These are phyloP conservation scores for Pelagia noctiluca DNA, from an alignment of 30 jellyfish, hydroid and myxozoan species.

Conservation along the genomic window DNA sequence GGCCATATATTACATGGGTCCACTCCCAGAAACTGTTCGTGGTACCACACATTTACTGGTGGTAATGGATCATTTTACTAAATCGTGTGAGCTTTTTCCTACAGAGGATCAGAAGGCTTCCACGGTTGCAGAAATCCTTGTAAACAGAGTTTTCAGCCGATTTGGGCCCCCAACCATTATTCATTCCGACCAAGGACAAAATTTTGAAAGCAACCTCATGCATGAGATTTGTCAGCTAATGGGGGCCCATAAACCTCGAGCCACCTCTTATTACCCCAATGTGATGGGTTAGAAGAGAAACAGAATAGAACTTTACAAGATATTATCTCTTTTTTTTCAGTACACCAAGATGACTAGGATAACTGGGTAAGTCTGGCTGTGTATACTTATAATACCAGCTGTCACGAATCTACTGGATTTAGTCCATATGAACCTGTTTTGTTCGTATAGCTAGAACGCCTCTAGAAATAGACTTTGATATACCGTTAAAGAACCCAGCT, in stretches of 20 bases:
- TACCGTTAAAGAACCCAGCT: slow-evolving; percentile 41
- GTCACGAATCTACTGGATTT: slow-evolving; percentile 61
- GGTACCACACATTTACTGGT: slow-evolving; percentile 25
- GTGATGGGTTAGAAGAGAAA: slow-evolving; percentile 39
- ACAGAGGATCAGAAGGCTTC: slow-evolving; percentile 43
- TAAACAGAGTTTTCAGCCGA: no score
- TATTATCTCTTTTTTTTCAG: slow-evolving; percentile 34
- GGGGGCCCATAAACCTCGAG: slow-evolving; percentile 63
- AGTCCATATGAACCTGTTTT: slow-evolving; percentile 65
- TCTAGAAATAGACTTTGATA: slow-evolving; percentile 42
- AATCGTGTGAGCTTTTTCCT: slow-evolving; percentile 45
- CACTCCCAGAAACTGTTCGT: slow-evolving; percentile 33
- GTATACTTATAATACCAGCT: slow-evolving; percentile 49
- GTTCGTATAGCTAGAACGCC: slow-evolving; percentile 58
- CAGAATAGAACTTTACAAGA: slow-evolving; percentile 57
- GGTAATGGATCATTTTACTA: slow-evolving; percentile 4
- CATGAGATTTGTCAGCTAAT: slow-evolving; percentile 41
- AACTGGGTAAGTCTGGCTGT: slow-evolving; percentile 47
- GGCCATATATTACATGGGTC: slow-evolving; percentile 56
- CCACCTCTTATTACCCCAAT: slow-evolving; percentile 64
- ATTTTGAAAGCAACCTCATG: slow-evolving; percentile 49
- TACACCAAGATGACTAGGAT: slow-evolving; percentile 9
- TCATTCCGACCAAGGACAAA: slow-evolving; percentile 72
- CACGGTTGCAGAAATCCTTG: slow-evolving; percentile 64
- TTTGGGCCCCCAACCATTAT: slow-evolving; percentile 51